phyloP scores from a whole-genome alignment of 1,140 invertebrate species.

The Cotesia glomerata region DNA sequence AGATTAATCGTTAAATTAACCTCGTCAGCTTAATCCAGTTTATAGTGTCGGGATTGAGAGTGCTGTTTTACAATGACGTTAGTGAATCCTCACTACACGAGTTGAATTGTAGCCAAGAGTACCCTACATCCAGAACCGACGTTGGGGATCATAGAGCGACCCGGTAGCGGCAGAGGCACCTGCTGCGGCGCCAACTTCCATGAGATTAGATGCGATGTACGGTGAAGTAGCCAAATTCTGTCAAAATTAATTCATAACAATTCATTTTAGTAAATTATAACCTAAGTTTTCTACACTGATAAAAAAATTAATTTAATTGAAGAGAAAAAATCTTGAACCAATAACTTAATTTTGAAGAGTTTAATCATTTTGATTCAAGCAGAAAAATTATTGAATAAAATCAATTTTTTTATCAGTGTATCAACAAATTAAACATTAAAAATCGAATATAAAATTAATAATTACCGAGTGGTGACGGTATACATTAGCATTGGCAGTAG shows the following conservation, averaged over 20 bases:
- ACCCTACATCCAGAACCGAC: slow-evolving; percentile 18
- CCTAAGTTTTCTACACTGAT: background rate
- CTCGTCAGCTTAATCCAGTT: background rate
- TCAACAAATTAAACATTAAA: background rate
- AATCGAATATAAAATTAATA: background rate
- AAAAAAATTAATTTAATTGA: slow-evolving; percentile 23
- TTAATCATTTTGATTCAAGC: too few relatives aligned
- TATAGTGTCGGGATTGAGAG: background rate
- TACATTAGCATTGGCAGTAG: slow-evolving; percentile 24
- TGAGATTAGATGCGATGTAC: slow-evolving; percentile 17
- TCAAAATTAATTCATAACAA: background rate
- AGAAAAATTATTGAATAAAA: too few relatives aligned
- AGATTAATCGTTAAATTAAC: background rate
- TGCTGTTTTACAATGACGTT: background rate
- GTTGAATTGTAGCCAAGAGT: slow-evolving; percentile 35
- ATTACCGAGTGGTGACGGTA: slow-evolving; percentile 29
- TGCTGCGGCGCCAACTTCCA: slow-evolving; percentile 11
- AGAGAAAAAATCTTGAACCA: too few relatives aligned
- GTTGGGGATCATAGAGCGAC: slow-evolving; percentile 35
- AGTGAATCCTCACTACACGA: slow-evolving; percentile 38
- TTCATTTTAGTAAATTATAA: background rate
- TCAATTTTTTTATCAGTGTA: too few relatives aligned
- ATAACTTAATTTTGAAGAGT: too few relatives aligned
- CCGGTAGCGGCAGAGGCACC: slow-evolving; percentile 24
- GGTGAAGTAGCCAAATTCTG: slow-evolving; percentile 27